Conservation (phyloP, 2,113 vertebrate species). For the Oxyura jamaicensis region DNA sequence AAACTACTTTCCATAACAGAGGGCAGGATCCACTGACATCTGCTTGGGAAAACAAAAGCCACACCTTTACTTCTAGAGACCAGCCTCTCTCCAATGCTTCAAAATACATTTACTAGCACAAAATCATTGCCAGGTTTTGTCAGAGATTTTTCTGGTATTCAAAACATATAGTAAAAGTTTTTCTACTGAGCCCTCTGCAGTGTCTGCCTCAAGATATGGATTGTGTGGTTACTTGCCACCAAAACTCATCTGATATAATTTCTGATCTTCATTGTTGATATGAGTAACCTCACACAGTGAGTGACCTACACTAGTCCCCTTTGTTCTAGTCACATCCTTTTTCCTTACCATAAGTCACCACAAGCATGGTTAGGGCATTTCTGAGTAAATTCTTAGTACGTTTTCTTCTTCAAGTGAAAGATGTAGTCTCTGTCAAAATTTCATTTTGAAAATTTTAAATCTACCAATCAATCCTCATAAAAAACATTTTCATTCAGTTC, state of each 20-base stretch:
- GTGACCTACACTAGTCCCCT: neutral
- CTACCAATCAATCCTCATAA: neutral
- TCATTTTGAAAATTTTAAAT: neutral
- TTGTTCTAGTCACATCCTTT: neutral
- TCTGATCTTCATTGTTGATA: neutral
- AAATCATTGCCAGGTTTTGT: neutral
- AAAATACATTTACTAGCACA: neutral
- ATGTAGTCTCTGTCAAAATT: neutral
- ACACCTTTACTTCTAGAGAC: neutral
- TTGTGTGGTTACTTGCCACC: neutral
- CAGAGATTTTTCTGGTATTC: neutral
- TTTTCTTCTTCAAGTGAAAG: neutral
- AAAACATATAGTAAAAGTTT: neutral
- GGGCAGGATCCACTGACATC: neutral
- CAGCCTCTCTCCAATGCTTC: neutral
- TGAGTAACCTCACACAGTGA: neutral
- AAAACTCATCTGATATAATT: rapidly evolving
- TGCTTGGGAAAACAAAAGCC: neutral
- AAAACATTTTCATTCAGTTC: neutral
- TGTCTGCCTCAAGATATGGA: neutral
- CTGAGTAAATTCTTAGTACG: neutral
- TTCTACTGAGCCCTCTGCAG: too few species aligned
- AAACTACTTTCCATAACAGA: neutral
- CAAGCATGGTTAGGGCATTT: neutral
- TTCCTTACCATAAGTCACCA: neutral